Base-by-base conservation (phyloP, 1,140 invertebrate species). In the Mya arenaria region DNA sequence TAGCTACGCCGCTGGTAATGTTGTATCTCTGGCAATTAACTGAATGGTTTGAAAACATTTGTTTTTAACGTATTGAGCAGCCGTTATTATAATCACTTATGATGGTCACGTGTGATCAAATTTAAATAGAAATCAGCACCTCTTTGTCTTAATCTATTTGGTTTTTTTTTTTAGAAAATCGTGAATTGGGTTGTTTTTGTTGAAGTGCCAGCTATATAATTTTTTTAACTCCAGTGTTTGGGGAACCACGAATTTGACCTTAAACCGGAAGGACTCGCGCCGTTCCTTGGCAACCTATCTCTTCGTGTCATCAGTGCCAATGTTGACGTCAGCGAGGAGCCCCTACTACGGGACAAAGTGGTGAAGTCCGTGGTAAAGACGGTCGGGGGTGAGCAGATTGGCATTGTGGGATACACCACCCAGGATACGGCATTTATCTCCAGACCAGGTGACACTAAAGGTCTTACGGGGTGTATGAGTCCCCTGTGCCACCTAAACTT, bases 201-300 rank as follows among this genome's bases (percentile, higher is more conserved):
- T n/a, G n/a, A n/a, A n/a, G n/a, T n/a, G n/a, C n/a, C n/a, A n/a
- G n/a, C n/a, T n/a, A n/a, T n/a, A 0, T 66, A 39, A 3, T 32
- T 19, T 1, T 66, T 17, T 0, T 60, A 60, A 1, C 37, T 84
- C 0, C 66, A 98, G 97, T 96, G 95, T n/a, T 93, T 98, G 68
- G 98, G 97, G 32, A 99, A 99, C 89, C 97, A 99, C 88, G 97
- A 99, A 92, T 98, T 99, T 88, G 97, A 98, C 90, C 94, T 96
- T 74, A 96, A 96, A 0, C 93, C 97, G 0, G 90, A 91, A 0
- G 96, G 96, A 10, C 89, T 98, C 3, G 93, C 95, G n/a, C 95
- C 96, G 1, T 98, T 97, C 90, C 92, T 98, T 6, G 92, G 95
- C 34, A 94, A 95, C 41, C 92, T 95, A 1, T 93, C 94, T 0